Base-by-base conservation (phyloP, 2,113 vertebrate genomes). In the Cyanoramphus novaezelandiae region DNA sequence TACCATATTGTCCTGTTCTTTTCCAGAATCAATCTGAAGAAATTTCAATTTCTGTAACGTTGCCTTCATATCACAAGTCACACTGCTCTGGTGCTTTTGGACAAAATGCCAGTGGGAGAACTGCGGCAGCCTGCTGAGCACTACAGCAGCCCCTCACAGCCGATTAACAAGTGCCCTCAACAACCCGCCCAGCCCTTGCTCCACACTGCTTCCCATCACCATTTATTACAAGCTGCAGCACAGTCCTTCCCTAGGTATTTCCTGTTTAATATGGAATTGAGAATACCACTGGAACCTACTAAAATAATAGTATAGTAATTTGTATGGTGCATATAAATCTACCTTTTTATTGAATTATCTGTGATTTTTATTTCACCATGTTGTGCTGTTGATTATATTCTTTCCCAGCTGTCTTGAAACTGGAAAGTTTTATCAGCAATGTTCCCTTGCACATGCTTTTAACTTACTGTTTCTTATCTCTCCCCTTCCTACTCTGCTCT, bases 11-110 rank as follows among this genome's bases (percentile, higher is more conserved):
- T 93, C 75, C 59, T 85, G 68, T 15, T 90, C 88, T 90, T 76
- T 93, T 83, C 84, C 67, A 68, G 52, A 82, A 85, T 93, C 71
- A 44, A 95, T 49, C 49, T 95, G 94, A 87, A 95, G 84, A 91
- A 95, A 90, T 75, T 75, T 95, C 37, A 87, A 25, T 57, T 90
- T 94, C 65, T 95, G 57, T 41, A 93, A 63, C 0, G 28, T 43
- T 92, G 90, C 78, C 50, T 53, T 94, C 94, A 89, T 83, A 77
- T 60, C 69, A 76, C 19, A 62, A 53, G 55, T 17, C 16, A 49
- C 52, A 28, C 29, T 57, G 52, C 14, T 69, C 1, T 1, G 0
- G 35, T 35, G 37, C 19, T 91, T 67, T 47, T 65, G 41, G 37
- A 82, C 33, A 53, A 60, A 88, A 17, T 8, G 7, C 13, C 0